These are phyloP conservation scores for Umimayanthus chanpuru DNA, from an alignment of 92 coral and sea anemone genomes.

Conservation along the genomic window DNA sequence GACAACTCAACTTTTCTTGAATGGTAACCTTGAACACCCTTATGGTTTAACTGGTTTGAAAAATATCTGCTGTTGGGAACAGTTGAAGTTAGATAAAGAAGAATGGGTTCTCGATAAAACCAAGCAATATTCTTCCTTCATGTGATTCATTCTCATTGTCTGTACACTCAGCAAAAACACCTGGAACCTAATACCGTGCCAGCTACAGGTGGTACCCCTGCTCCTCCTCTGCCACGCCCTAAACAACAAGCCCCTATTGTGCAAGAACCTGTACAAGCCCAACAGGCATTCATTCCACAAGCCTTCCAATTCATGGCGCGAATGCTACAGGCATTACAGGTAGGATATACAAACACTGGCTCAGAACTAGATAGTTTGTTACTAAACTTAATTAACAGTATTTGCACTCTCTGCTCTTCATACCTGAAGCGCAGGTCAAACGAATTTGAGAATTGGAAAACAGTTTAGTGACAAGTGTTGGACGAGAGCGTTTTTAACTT, in stretches of 20 bases:
- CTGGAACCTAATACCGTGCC: constrained; percentile 65
- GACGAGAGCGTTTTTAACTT: too few species aligned
- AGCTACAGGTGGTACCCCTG: constrained; percentile 40
- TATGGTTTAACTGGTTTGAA: too few species aligned
- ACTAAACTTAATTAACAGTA: too few species aligned
- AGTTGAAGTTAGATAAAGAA: not conserved
- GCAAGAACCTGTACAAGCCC: constrained; percentile 57
- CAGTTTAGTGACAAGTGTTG: too few species aligned
- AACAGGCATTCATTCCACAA: constrained; percentile 59
- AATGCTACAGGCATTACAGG: constrained; percentile 86
- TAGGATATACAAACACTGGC: constrained; percentile 15
- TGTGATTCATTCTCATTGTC: not conserved
- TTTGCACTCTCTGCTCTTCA: not conserved
- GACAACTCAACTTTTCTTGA: too few species aligned
- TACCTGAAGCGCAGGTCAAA: too few species aligned
- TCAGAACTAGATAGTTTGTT: not conserved
- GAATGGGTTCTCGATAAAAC: not conserved
- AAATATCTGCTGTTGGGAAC: not conserved
- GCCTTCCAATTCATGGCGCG: constrained; percentile 87
- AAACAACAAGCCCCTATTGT: constrained; percentile 59
- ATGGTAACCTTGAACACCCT: too few species aligned
- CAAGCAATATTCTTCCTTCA: not conserved
- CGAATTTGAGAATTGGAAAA: too few species aligned
- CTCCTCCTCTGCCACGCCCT: constrained; percentile 62
- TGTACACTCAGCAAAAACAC: constrained; percentile 86